Base-by-base conservation (phyloP, 2,888 invertebrate species). In the Didymodactylos carnosus region DNA sequence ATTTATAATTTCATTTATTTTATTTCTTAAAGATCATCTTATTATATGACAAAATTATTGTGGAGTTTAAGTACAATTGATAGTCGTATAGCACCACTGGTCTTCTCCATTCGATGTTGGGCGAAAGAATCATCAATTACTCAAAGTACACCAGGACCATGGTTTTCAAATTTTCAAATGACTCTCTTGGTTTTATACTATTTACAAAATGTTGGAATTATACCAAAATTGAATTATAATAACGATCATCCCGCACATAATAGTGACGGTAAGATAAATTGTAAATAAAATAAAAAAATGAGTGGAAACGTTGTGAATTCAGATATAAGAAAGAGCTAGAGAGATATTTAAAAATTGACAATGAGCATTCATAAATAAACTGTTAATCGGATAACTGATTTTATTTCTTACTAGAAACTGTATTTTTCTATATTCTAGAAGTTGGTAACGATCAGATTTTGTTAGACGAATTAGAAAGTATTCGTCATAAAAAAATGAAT, bases 151-250 rank as follows among this genome's bases (percentile, higher is more conserved):
- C 91, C 93, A 0, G 92, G 92, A 11, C 86, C 88, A 39, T 90
- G 90, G 89, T 88, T 94, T 78, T 89, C 91, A 46, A 93, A 92
- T 85, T 94, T 93, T 83, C 89, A 91, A 0, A 85, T 93, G 49
- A 90, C 91, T 0, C 85, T 92, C 75, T 83, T 94, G 80, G 89
- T 90, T 71, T 83, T 94, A 76, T 89, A 89, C 83, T 93, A 89
- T 82, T 85, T 94, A 72, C 92, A 93, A 76, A 46, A 43, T 13
- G 46, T 29, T 70, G 25, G 10, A 70, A 39, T 70, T 16, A 23
- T 70, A 4, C 70, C 70, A 19, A 62, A 62, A 62, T 19, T 62
- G 1, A 62, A 62, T n/a, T 62, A 62, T 62, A 35, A 35, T 13
- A 62, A 62, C 35, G 62, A 62, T 35, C 62, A 35, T n/a, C 3